Base-by-base conservation (phyloP, 2,888 invertebrate genomes). In the Epinotia ramella region DNA sequence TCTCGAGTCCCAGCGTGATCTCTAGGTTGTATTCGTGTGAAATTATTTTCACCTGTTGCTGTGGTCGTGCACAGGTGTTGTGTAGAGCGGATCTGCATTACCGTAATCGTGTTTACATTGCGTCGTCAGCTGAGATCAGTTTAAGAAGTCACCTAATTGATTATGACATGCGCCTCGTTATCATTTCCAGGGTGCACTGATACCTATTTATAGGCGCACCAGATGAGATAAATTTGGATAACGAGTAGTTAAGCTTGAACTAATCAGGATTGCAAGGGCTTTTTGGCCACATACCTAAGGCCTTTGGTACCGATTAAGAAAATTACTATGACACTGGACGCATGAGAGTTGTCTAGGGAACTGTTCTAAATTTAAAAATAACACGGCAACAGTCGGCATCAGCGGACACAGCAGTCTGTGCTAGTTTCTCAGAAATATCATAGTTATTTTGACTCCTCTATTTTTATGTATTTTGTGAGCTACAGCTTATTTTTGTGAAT, bases 21-120 rank as follows among this genome's bases (percentile, higher is more conserved):
- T 75, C 57, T 56, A 78, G 83, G 82, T 83, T 82, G 83, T 81
- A 84, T 80, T 70, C 73, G 77, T 78, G 78, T 78, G 77, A 79
- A 78, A 80, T 80, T 59, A 80, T 85, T 86, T 89, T 86, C 91
- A 93, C 93, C 92, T 93, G 93, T 93, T 93, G 93, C 86, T 84
- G 40, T 40, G 0, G 53, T n/a, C 76, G 77, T 77, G 77, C 80
- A 81, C 78, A 77, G 80, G 79, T 81, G 49, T 49, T 49, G 49
- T 49, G 73, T 80, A 77, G 74, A 78, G 73, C 73, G 76, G 74
- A 80, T 73, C 83, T 84, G 78, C 79, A 73, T 68, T 78, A 74
- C 78, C 70, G 71, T 77, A 79, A 81, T 84, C 80, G 78, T 89
- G 90, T 89, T 88, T 88, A 89, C 87, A 82, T 81, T 82, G 79